Conservation (phyloP, 2,797 vertebrate species). For the Hypotaenidia okinawae region DNA sequence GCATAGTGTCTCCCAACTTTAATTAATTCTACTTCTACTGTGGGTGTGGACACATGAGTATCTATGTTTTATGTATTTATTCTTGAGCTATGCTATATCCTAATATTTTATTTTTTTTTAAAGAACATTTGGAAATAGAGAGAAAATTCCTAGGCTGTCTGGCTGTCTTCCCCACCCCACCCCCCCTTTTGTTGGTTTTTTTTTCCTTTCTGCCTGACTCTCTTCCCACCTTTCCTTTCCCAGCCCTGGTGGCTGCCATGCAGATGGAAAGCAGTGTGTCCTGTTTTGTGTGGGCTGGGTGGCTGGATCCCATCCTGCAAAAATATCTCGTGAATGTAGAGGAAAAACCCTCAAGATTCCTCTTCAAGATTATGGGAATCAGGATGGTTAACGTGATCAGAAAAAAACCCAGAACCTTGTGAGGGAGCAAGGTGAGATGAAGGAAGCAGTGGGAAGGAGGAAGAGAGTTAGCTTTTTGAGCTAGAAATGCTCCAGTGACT, state of each 20-base stretch:
- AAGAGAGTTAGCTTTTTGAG: conserved; percentile 20
- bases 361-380: background rate
- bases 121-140: background rate
- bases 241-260: background rate
- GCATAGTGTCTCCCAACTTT: conserved; percentile 43
- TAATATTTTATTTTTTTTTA: background rate
- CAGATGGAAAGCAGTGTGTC: background rate
- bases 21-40: conserved; percentile 66
- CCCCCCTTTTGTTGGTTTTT: background rate
- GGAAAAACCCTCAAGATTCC: background rate
- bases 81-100: background rate
- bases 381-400: background rate
- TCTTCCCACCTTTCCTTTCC: background rate
- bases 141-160: background rate
- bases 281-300: background rate
- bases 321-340: background rate
- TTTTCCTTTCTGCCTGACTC: background rate
- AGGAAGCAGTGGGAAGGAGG: background rate
- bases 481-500: conserved; percentile 42
- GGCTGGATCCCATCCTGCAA: background rate
- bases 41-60: background rate
- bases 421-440: conserved; percentile 47
- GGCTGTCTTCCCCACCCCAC: rapidly evolving
- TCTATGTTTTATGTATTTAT: conserved; percentile 9
- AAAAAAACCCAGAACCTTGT: background rate